Evolutionary conservation across 2,797 vertebrate species (phyloP).

Genomic region (Rhabdomys pumilio): DNA sequence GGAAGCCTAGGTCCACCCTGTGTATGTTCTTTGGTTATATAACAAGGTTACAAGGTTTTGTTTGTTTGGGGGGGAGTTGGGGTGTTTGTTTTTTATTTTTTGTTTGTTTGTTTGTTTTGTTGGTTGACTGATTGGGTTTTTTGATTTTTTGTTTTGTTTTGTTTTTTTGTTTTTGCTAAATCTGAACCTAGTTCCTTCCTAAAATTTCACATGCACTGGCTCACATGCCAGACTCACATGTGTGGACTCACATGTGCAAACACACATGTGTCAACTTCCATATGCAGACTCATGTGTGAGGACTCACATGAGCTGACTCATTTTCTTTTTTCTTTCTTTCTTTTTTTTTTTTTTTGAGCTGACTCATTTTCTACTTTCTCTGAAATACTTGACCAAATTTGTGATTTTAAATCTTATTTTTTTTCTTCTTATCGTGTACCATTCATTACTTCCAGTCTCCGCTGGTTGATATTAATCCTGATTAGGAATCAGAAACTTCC

Average conservation of each 20-base stretch:
- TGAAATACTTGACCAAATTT: background rate
- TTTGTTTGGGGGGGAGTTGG: no score
- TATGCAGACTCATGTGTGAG: background rate
- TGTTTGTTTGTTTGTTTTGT: no score
- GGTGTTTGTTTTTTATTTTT: no score
- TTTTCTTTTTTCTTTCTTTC: no score
- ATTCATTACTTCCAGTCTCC: conserved; percentile 10
- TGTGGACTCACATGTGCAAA: no score
- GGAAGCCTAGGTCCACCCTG: no score
- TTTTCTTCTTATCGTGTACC: background rate
- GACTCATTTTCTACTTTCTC: no score
- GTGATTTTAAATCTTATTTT: background rate
- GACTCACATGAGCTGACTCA: background rate
- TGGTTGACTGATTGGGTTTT: no score
- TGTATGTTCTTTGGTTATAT: background rate
- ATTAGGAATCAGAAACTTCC: conserved; percentile 22
- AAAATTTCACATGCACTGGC: background rate
- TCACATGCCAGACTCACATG: background rate
- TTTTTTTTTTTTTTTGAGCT: no score
- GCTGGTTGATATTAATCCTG: background rate
- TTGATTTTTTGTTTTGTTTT: background rate
- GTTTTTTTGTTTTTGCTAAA: background rate
- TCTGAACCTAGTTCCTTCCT: background rate
- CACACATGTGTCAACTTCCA: no score
- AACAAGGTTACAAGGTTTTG: no score